Evolutionary conservation across 2,888 invertebrate species (phyloP).

Genomic region (Colletes collaris): DNA sequence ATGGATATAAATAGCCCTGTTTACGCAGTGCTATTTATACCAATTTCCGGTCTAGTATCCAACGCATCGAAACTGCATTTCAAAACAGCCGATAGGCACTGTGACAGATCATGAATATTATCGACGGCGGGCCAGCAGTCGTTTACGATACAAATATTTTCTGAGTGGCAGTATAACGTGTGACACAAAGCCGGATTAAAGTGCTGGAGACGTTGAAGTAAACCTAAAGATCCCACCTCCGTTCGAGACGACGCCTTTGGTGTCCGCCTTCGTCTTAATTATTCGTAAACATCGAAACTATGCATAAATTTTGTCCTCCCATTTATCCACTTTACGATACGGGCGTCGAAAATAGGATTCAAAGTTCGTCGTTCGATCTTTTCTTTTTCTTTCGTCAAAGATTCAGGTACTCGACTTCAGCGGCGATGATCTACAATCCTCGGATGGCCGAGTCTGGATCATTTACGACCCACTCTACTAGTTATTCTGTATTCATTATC

Average conservation of each 20-base stretch:
- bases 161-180: constrained; percentile 51
- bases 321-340: constrained; percentile 8
- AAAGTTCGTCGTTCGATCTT: neutral
- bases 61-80: constrained; percentile 39
- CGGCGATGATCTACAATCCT: too few relatives aligned
- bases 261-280: constrained; percentile 50
- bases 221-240: constrained; percentile 34
- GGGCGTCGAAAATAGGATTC: constrained; percentile 3
- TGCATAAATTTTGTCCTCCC: constrained; percentile 3
- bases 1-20: neutral
- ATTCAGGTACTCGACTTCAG: too few relatives aligned
- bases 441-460: too few relatives aligned
- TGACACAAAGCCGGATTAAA: constrained; percentile 71
- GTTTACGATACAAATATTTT: constrained; percentile 59
- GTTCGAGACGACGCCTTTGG: constrained; percentile 27
- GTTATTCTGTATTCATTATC: too few relatives aligned
- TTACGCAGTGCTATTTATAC: constrained; percentile 3
- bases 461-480: too few relatives aligned
- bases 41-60: constrained; percentile 7
- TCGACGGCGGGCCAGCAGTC: constrained; percentile 39
- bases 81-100: constrained; percentile 38
- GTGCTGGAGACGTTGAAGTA: constrained; percentile 34
- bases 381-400: too few relatives aligned
- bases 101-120: constrained; percentile 62
- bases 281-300: constrained; percentile 57